Percentiles rank a stretch among this genome's conserved stretches.
phyloP scores from a whole-genome alignment of 2,888 invertebrate genomes.

The Andricus curvator region DNA sequence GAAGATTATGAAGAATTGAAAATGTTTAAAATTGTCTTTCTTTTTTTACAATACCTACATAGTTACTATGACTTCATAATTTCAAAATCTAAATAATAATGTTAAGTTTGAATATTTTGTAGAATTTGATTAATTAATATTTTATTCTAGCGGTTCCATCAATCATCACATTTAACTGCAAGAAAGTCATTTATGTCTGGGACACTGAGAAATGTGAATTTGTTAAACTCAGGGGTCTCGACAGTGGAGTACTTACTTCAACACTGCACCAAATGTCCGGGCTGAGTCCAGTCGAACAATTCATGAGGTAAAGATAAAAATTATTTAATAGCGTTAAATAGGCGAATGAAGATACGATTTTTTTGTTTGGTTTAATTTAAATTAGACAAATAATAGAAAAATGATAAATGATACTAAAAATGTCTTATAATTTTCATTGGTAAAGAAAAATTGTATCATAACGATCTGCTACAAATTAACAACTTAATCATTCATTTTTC shows the following conservation, averaged over 20 bases:
- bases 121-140: conserved; percentile 27
- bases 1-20: no score
- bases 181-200: conserved; percentile 92
- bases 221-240: conserved; percentile 86
- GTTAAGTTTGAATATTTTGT: background rate
- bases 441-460: no score
- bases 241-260: conserved; percentile 83
- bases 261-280: conserved; percentile 84
- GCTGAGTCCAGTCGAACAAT: conserved; percentile 81
- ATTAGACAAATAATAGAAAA: no score
- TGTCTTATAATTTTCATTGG: no score
- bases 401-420: no score
- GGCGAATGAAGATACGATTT: no score
- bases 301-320: conserved; percentile 81
- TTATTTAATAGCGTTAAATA: background rate
- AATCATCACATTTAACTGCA: conserved; percentile 84
- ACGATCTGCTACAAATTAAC: background rate
- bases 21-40: no score
- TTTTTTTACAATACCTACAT: no score
- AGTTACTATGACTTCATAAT: no score
- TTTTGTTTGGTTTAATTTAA: no score
- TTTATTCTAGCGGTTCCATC: conserved; percentile 64
- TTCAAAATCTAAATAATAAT: no score
- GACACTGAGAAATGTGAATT: conserved; percentile 85
- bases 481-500: conserved; percentile 59